These are phyloP conservation scores for Leucophora obtusa DNA, from an alignment of 2,888 invertebrate genomes.

Conservation along the genomic window DNA sequence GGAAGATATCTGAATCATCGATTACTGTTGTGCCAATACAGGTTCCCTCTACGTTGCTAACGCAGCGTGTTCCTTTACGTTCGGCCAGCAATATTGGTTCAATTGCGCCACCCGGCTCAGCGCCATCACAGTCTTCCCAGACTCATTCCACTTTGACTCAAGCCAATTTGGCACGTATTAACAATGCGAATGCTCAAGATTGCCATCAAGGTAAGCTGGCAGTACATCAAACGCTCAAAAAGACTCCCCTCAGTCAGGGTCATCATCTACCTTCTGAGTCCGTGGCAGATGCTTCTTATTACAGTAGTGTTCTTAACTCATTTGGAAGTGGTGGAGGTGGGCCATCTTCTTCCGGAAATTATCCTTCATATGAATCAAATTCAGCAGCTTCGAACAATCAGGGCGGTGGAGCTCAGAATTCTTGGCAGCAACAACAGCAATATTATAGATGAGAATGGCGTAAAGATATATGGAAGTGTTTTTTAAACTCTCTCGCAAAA, in stretches of 20 bases:
- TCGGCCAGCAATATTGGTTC: constrained; percentile 69
- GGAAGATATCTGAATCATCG: constrained; percentile 75
- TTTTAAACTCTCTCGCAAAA: background rate
- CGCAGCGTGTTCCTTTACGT: constrained; percentile 67
- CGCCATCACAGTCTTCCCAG: constrained; percentile 60
- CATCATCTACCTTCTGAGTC: constrained; percentile 73
- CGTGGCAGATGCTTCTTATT: constrained; percentile 76
- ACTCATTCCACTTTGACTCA: constrained; percentile 73
- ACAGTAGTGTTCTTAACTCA: constrained; percentile 75
- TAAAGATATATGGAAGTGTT: background rate
- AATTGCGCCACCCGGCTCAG: constrained; percentile 72
- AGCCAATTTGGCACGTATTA: constrained; percentile 75
- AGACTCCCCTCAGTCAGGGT: constrained; percentile 68
- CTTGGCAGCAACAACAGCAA: constrained; percentile 72
- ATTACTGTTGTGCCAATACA: constrained; percentile 60
- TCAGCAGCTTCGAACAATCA: constrained; percentile 53
- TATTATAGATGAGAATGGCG: constrained; percentile 71
- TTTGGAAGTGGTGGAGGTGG: constrained; percentile 66
- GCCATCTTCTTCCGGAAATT: constrained; percentile 21
- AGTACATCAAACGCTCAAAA: constrained; percentile 75
- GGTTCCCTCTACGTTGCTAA: constrained; percentile 61
- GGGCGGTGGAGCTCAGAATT: constrained; percentile 49
- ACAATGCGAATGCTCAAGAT: constrained; percentile 76
- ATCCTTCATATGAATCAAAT: constrained; percentile 59
- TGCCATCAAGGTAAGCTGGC: constrained; percentile 76